Evolutionary conservation across 1,140 invertebrate genomes (phyloP).

Genomic region (Steinernema khuongi): DNA sequence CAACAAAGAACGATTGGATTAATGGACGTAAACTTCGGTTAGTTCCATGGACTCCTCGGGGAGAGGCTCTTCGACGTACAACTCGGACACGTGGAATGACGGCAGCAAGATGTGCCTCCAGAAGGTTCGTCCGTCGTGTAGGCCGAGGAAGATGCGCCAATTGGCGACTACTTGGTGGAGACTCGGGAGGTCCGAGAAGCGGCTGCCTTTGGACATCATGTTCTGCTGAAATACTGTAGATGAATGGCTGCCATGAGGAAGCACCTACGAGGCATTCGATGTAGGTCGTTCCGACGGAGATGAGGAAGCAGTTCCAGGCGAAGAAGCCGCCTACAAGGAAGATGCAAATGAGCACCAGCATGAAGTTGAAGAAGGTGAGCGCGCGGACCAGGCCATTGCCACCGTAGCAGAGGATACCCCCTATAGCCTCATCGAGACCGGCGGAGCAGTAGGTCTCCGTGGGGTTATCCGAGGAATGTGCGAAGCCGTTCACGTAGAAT

Average conservation of each 20-base stretch:
- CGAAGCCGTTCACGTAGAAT: neutral
- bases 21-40: neutral
- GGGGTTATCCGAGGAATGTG: neutral
- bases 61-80: neutral
- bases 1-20: neutral
- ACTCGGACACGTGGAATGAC: neutral
- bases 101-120: neutral
- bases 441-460: neutral
- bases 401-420: neutral
- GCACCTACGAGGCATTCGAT: neutral
- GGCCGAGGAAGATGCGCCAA: neutral
- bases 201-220: neutral
- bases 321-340: neutral
- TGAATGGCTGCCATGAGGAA: neutral
- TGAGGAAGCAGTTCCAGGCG: neutral
- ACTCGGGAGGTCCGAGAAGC: neutral
- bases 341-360: neutral
- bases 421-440: neutral
- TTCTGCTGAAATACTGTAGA: neutral
- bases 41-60: neutral
- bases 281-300: neutral
- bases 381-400: neutral
- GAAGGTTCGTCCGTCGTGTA: neutral
- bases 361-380: neutral
- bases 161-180: neutral